Evolutionary conservation across 2,888 invertebrate species (phyloP).

Genomic region (Nephrotoma guestfalica): DNA sequence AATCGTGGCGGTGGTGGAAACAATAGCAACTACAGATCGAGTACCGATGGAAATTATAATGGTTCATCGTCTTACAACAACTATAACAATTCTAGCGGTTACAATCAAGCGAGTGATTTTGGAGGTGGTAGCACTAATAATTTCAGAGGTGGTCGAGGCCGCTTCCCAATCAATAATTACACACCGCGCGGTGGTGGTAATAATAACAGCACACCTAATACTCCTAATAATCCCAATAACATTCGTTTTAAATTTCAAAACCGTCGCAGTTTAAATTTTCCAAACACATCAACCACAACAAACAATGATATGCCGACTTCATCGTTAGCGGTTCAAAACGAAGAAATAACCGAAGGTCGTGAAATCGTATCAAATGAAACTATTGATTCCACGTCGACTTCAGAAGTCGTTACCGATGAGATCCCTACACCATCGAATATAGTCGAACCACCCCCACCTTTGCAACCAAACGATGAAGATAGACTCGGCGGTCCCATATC

Average conservation of each 20-base stretch:
- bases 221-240: neutral
- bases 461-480: neutral
- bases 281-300: neutral
- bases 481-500: neutral
- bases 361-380: neutral
- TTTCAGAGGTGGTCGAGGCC: neutral
- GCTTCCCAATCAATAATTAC: neutral
- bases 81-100: neutral
- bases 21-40: conserved; percentile 22
- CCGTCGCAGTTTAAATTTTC: neutral
- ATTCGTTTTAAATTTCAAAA: neutral
- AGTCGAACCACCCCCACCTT: neutral
- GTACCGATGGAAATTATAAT: conserved; percentile 11
- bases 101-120: conserved; percentile 5
- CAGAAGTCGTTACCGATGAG: neutral
- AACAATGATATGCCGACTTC: conserved; percentile 6
- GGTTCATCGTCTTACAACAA: neutral
- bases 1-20: conserved; percentile 15
- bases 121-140: conserved; percentile 9
- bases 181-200: conserved; percentile 1
- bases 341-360: neutral
- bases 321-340: conserved; percentile 6
- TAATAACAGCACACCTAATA: neutral
- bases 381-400: neutral
- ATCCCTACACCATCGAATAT: neutral